phyloP scores from a whole-genome alignment of 2,113 vertebrate species.

The Poecile atricapillus region DNA sequence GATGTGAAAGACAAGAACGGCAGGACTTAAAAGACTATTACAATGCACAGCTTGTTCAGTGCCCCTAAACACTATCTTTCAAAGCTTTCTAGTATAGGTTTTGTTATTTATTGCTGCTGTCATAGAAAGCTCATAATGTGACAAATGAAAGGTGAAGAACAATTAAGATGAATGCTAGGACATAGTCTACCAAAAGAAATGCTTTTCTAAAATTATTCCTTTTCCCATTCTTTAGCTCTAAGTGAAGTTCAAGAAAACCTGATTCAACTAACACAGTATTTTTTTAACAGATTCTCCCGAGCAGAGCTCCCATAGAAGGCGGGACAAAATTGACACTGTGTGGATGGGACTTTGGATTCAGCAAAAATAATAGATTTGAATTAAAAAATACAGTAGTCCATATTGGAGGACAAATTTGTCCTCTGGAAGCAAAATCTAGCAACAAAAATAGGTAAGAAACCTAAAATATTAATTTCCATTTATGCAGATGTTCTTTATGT shows the following conservation, averaged over 20 bases:
- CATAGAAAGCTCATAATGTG: constrained; percentile 60
- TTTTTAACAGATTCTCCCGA: constrained; percentile 80
- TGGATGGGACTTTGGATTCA: constrained; percentile 91
- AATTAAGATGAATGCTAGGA: constrained; percentile 68
- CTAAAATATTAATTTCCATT: background rate
- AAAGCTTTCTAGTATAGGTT: constrained; percentile 51
- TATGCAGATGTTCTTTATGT: background rate
- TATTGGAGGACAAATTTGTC: constrained; percentile 85
- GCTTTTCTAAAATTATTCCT: constrained; percentile 44
- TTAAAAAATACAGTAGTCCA: constrained; percentile 78
- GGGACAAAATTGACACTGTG: constrained; percentile 86
- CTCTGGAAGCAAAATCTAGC: constrained; percentile 78
- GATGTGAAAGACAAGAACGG: constrained; percentile 61
- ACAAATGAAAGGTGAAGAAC: constrained; percentile 68
- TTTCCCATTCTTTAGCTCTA: constrained; percentile 29
- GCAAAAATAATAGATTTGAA: constrained; percentile 85
- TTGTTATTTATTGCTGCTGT: constrained; percentile 69
- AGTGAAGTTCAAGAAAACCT: constrained; percentile 42
- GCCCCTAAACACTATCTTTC: constrained; percentile 59
- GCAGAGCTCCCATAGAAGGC: constrained; percentile 82
- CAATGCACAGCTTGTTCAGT: constrained; percentile 66
- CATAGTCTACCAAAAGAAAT: constrained; percentile 31
- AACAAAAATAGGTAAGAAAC: constrained; percentile 82
- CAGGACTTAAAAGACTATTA: constrained; percentile 53
- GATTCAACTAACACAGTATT: background rate